Evolutionary conservation across 1,140 invertebrate genomes (phyloP), one percentile per base, ranked within the genome.

Genomic region (Drosophila tropicalis): DNA sequence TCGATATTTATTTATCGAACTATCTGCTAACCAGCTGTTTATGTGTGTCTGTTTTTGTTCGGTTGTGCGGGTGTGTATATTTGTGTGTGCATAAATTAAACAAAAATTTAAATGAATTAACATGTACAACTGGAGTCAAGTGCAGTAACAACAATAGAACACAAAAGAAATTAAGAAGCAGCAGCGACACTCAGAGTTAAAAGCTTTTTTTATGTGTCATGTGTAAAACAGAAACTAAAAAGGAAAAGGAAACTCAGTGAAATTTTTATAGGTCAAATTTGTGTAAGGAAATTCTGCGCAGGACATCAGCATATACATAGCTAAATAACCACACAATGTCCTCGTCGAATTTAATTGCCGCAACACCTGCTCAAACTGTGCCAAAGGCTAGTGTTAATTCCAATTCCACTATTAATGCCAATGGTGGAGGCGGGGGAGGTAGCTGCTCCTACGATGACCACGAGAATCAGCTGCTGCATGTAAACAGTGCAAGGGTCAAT

Each of bases 391-490:
- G 25, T 22, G 10, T 22, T 2, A 47, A 32, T 15, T 39, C 67
- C 4, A 62, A 60, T 51, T 51, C 44, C 44, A 22, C 44, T 6
- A 44, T 15, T 9, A 17, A 69, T 44, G 40, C 63, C 44, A 75
- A 75, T 40, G 72, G 34, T 34, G 34, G 15, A 36, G 34, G 34
- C 7, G 34, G 34, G 10, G 34, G 34, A 36, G 34, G 36, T 5
- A 39, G 12, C 4, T 39, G 9, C 2, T 12, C 32, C 40, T 75
- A 81, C 32, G 83, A 85, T 41, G 75, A 82, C 57, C 79, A 79
- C 41, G 83, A 87, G 32, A 87, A 87, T 70, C 84, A 86, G 61
- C 74, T 86, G 62, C 69, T 87, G 10, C 81, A 87, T 62, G 79
- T 83, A 40, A 83, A 73, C 64, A 76, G 47, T 56, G 58, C 58